Percentiles rank a stretch among this genome's conserved stretches.
Evolutionary conservation across 2,113 vertebrate genomes (phyloP).

Genomic region (Garra rufa): DNA sequence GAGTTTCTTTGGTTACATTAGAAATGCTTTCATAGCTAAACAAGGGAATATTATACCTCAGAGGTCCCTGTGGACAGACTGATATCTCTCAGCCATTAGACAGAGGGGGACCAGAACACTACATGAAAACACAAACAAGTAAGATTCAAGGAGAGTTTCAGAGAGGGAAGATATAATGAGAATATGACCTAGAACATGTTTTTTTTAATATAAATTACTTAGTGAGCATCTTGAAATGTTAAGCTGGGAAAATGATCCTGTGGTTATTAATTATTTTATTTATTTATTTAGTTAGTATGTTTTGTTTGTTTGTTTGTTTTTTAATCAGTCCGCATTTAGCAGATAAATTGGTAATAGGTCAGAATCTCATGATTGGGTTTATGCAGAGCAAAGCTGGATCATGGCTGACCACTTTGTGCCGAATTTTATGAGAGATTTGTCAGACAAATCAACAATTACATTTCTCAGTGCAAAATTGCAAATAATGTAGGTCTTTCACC

Average conservation of each 20-base stretch:
- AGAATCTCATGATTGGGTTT: too few relatives aligned
- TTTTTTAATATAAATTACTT: not conserved
- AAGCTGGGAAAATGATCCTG: not conserved
- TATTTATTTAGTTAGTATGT: too few relatives aligned
- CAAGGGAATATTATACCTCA: conserved; percentile 78
- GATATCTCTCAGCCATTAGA: conserved; percentile 71
- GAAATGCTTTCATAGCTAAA: conserved; percentile 85
- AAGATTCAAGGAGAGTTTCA: conserved; percentile 51
- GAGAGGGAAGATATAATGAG: conserved; percentile 11
- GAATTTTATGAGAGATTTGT: too few relatives aligned
- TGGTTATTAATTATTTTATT: too few relatives aligned
- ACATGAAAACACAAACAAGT: conserved; percentile 49
- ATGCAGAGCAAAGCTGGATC: too few relatives aligned
- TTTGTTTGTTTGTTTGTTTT: too few relatives aligned
- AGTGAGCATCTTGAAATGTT: not conserved
- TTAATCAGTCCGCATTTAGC: too few relatives aligned
- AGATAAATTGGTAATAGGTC: too few relatives aligned
- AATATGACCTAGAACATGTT: not conserved
- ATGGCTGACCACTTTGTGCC: too few relatives aligned
- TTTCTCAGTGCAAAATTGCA: too few relatives aligned
- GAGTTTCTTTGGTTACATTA: conserved; percentile 83
- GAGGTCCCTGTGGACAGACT: conserved; percentile 69
- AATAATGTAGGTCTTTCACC: too few relatives aligned
- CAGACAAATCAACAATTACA: too few relatives aligned
- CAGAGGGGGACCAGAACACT: conserved; percentile 67